Conservation (phyloP, 2,797 vertebrate genomes). For the Echeneis naucrates region DNA sequence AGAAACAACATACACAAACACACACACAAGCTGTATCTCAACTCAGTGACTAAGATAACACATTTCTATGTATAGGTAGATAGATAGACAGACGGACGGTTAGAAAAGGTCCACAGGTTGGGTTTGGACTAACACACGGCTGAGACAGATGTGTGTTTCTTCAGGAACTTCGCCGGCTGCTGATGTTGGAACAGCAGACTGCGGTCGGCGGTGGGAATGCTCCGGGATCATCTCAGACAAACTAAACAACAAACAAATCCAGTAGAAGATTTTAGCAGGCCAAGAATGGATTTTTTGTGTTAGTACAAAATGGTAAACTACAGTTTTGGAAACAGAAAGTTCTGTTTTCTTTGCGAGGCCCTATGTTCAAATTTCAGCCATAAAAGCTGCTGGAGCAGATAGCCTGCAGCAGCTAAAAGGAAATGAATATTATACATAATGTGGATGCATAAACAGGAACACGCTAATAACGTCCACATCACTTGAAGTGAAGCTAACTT, state of each 20-base stretch:
- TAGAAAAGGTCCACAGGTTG: neutral
- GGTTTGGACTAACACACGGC: neutral
- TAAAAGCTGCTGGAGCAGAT: neutral
- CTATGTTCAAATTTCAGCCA: neutral
- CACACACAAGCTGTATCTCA: neutral
- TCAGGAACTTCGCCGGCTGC: no score
- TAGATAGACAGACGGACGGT: neutral
- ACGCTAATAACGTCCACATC: neutral
- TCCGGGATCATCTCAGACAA: neutral
- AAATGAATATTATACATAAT: neutral
- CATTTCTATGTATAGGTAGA: neutral
- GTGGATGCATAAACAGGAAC: neutral
- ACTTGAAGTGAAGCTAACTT: neutral
- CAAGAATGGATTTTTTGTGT: neutral
- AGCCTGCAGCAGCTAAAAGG: no score
- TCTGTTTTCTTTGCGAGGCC: no score
- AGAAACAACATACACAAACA: constrained; percentile 29
- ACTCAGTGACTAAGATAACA: constrained; percentile 5
- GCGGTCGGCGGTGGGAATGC: neutral
- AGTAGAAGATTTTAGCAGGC: neutral
- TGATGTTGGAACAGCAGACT: constrained; percentile 14
- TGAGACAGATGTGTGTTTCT: constrained; percentile 19
- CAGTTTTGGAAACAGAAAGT: no score
- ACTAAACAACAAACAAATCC: neutral
- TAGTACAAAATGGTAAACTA: neutral